Evolutionary conservation across 1,140 invertebrate genomes (phyloP).

Genomic region (Eupeodes corollae): DNA sequence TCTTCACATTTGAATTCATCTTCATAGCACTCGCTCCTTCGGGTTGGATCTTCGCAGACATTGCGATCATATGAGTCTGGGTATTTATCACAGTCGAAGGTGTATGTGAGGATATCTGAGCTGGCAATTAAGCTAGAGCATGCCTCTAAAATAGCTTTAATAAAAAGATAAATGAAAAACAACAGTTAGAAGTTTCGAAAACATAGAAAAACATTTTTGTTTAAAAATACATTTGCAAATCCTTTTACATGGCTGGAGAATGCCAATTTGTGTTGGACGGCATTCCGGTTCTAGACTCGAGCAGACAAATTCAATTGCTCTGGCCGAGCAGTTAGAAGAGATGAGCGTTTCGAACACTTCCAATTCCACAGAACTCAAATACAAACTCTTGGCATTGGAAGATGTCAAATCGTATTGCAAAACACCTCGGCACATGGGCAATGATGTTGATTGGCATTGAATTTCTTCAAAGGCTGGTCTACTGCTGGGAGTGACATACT

Average conservation of each 20-base stretch:
- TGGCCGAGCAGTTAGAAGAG: conserved; percentile 47
- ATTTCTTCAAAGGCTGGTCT: conserved; percentile 2
- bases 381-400: conserved; percentile 10
- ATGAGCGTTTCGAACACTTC: conserved; percentile 39
- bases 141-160: conserved; percentile 44
- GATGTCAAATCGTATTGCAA: conserved; percentile 52
- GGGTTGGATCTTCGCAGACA: conserved; percentile 36
- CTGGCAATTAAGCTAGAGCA: conserved; percentile 49
- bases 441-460: conserved; percentile 29
- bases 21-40: conserved; percentile 40
- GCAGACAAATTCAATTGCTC: conserved; percentile 50
- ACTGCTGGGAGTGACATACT: too few relatives aligned
- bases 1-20: conserved; percentile 53
- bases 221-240: conserved; percentile 48
- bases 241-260: conserved; percentile 49
- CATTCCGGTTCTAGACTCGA: conserved; percentile 54
- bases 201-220: neutral
- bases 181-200: neutral
- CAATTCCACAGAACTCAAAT: conserved; percentile 16
- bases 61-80: conserved; percentile 39
- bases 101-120: conserved; percentile 39
- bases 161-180: neutral
- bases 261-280: conserved; percentile 42
- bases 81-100: conserved; percentile 50
- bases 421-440: conserved; percentile 44